phyloP scores from a whole-genome alignment of 2,113 vertebrate species.

The Bolborhynchus lineola region DNA sequence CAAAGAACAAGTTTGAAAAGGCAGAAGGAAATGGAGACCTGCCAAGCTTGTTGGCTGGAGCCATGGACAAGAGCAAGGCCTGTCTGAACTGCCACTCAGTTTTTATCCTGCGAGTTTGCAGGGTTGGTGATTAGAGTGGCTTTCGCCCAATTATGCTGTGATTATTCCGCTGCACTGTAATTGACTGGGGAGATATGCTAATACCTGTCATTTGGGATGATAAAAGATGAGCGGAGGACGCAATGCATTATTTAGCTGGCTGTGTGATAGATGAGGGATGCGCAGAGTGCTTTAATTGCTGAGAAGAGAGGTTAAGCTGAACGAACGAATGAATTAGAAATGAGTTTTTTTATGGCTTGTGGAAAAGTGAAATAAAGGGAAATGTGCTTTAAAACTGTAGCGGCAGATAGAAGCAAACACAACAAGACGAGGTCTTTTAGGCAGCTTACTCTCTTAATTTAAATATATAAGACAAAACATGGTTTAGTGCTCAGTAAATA shows the following conservation, averaged over 20 bases:
- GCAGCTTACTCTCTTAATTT: constrained; percentile 61
- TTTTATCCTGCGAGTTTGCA: constrained; percentile 85
- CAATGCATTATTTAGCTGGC: constrained; percentile 99
- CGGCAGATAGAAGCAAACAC: constrained; percentile 72
- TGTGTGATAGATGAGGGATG: constrained; percentile 98
- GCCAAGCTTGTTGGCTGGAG: constrained; percentile 75
- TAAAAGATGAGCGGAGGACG: constrained; percentile 97
- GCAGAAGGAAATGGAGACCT: constrained; percentile 67
- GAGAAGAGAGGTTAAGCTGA: constrained; percentile 99
- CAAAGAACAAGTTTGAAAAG: constrained; percentile 55
- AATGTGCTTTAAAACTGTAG: constrained; percentile 78
- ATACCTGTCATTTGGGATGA: constrained; percentile 99
- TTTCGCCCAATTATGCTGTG: constrained; percentile 99
- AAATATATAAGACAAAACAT: constrained; percentile 54
- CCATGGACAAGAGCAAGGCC: constrained; percentile 85
- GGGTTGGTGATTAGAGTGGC: constrained; percentile 97
- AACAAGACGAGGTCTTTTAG: constrained; percentile 53
- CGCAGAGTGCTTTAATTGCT: constrained; percentile 97
- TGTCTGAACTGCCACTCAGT: constrained; percentile 86
- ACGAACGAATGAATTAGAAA: constrained; percentile 98
- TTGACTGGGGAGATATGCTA: constrained; percentile 99
- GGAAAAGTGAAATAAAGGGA: constrained; percentile 85
- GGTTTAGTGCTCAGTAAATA: constrained; percentile 64
- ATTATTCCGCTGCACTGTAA: constrained; percentile 98
- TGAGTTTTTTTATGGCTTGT: constrained; percentile 85